Percentiles rank a stretch among this genome's conserved stretches.
These are phyloP conservation scores for Griposia aprilina DNA, from an alignment of 2,888 invertebrate genomes.

Conservation along the genomic window DNA sequence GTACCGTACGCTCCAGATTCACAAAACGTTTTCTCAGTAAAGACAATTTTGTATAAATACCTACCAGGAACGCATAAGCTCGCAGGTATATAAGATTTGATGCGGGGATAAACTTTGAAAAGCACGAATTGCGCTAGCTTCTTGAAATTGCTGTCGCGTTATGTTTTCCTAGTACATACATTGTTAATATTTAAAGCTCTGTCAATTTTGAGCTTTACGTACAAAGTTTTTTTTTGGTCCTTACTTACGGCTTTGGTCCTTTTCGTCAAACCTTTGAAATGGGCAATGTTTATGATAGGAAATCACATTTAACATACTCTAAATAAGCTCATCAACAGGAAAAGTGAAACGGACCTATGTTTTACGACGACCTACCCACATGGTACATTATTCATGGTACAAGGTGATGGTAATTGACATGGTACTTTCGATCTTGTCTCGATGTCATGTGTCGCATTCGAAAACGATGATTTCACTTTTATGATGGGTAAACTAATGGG, in stretches of 20 bases:
- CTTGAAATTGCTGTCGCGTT: slow-evolving; percentile 51
- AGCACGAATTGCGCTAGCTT: slow-evolving; percentile 31
- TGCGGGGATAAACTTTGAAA: slow-evolving; percentile 59
- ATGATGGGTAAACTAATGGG: slow-evolving; percentile 24
- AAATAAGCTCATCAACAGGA: slow-evolving; percentile 44
- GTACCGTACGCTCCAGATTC: slow-evolving; percentile 79
- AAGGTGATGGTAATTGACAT: slow-evolving; percentile 58
- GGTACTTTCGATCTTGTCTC: slow-evolving; percentile 61
- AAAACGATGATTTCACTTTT: slow-evolving; percentile 61
- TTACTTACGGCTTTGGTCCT: background rate
- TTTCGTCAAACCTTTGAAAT: background rate
- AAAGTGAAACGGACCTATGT: slow-evolving; percentile 55
- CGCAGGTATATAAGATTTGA: slow-evolving; percentile 58
- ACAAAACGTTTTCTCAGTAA: slow-evolving; percentile 75
- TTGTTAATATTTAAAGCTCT: slow-evolving; percentile 16
- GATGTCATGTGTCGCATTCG: slow-evolving; percentile 56
- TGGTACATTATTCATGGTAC: slow-evolving; percentile 64
- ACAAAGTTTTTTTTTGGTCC: background rate
- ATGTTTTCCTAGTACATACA: slow-evolving; percentile 63
- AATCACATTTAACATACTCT: background rate
- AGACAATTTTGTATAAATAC: slow-evolving; percentile 75
- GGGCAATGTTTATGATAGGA: background rate
- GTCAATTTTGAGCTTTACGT: slow-evolving; percentile 4
- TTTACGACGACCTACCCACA: slow-evolving; percentile 38
- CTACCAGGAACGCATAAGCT: slow-evolving; percentile 72